Percentiles rank a stretch among this genome's conserved stretches.
phyloP scores from a whole-genome alignment of 1,140 invertebrate species.

The Aphis craccivora region DNA sequence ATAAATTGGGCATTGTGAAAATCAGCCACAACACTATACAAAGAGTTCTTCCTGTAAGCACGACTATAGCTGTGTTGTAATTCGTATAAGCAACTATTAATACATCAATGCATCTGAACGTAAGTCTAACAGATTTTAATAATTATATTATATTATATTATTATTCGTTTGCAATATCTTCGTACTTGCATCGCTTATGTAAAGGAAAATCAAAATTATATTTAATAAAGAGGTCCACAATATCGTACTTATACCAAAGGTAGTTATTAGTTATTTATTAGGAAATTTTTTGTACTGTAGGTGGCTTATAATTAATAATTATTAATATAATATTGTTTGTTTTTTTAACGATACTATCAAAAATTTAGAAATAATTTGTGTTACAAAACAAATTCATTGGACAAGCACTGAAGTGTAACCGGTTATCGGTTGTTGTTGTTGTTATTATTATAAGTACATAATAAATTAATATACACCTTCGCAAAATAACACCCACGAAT shows the following conservation, averaged over 20 bases:
- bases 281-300: neutral
- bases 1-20: slow-evolving; percentile 21
- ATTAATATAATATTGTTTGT: neutral
- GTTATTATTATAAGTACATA: neutral
- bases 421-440: slow-evolving; percentile 6
- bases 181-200: neutral
- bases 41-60: neutral
- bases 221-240: too few species aligned
- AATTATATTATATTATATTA: too few species aligned
- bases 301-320: neutral
- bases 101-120: neutral
- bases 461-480: slow-evolving; percentile 1
- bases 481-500: slow-evolving; percentile 38
- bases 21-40: neutral
- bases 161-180: too few species aligned
- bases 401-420: neutral
- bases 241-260: too few species aligned
- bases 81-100: neutral
- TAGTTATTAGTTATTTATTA: neutral
- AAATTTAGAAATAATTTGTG: neutral
- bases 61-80: neutral
- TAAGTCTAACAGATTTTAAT: neutral
- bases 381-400: neutral
- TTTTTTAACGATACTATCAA: neutral
- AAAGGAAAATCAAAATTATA: too few species aligned